Evolutionary conservation across 2,113 vertebrate genomes (phyloP).

Genomic region (Neodontobutis hainanensis): DNA sequence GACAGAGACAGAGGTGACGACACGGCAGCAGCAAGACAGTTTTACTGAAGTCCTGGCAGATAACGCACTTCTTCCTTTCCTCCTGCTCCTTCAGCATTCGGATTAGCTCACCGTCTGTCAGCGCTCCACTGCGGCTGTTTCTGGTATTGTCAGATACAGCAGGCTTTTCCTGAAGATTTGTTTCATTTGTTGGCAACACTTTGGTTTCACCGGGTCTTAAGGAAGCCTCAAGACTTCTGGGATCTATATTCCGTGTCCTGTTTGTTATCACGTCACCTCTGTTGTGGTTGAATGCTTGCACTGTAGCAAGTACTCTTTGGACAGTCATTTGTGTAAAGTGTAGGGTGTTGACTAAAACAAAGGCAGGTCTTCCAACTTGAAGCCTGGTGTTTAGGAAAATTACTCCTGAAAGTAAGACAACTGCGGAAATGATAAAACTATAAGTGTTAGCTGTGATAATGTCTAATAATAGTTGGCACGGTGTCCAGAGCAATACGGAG

Average conservation of each 20-base stretch:
- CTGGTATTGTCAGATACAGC: neutral
- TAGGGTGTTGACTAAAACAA: conserved; percentile 55
- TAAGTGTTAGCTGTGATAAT: conserved; percentile 77
- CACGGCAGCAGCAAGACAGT: conserved; percentile 86
- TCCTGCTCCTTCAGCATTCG: conserved; percentile 85
- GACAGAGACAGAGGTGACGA: conserved; percentile 86
- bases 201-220: neutral
- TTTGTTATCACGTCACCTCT: conserved; percentile 64
- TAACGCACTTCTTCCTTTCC: conserved; percentile 88
- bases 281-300: conserved; percentile 8
- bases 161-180: neutral
- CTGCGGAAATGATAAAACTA: conserved; percentile 69
- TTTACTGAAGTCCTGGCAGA: conserved; percentile 88
- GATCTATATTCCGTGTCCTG: neutral
- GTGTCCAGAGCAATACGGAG: conserved; percentile 84
- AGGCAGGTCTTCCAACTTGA: conserved; percentile 28
- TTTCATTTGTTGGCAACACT: neutral
- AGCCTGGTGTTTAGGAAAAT: conserved; percentile 67
- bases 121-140: neutral
- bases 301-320: conserved; percentile 60
- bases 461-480: conserved; percentile 81
- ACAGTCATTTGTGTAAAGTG: conserved; percentile 67
- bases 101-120: conserved; percentile 74
- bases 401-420: conserved; percentile 48
- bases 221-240: no score